A percentile compares a stretch with the other conserved stretches of the same genome.
Evolutionary conservation across 2,113 vertebrate genomes (phyloP).

Genomic region (Dolichallabes microphthalmus): DNA sequence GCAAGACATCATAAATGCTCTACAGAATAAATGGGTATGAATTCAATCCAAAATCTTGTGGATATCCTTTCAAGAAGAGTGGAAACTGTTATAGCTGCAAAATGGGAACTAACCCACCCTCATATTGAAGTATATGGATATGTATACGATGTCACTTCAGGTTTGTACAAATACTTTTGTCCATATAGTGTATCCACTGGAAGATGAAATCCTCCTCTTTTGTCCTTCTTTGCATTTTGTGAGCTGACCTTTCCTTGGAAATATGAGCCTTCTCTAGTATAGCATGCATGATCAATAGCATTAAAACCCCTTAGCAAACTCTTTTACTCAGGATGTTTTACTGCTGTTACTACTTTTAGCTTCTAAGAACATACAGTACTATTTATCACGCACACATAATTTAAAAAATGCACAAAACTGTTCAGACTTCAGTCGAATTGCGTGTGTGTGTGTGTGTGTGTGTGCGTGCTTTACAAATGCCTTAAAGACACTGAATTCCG

Average conservation of each 20-base stretch:
- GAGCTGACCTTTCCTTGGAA: background rate
- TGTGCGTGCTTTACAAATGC: background rate
- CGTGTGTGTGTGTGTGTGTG: background rate
- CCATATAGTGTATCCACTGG: no score
- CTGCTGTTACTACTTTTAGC: background rate
- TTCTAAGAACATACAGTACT: background rate
- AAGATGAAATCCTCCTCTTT: background rate
- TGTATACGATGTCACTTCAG: no score
- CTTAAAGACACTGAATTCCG: conserved; percentile 27
- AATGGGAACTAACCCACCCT: no score
- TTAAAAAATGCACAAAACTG: background rate
- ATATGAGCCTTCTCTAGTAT: background rate
- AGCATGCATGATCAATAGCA: background rate
- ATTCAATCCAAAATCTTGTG: no score
- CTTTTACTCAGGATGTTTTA: background rate
- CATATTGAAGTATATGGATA: no score
- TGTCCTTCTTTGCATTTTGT: background rate
- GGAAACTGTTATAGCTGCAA: no score
- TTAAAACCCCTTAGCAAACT: background rate
- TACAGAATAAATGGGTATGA: no score
- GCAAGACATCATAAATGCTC: no score
- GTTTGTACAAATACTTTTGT: no score
- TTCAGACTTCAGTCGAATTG: background rate
- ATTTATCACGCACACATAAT: background rate
- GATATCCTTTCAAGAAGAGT: no score